Evolutionary conservation across 2,888 invertebrate genomes (phyloP), one percentile per base, ranked within the genome.

Genomic region (Nomada ruficornis): DNA sequence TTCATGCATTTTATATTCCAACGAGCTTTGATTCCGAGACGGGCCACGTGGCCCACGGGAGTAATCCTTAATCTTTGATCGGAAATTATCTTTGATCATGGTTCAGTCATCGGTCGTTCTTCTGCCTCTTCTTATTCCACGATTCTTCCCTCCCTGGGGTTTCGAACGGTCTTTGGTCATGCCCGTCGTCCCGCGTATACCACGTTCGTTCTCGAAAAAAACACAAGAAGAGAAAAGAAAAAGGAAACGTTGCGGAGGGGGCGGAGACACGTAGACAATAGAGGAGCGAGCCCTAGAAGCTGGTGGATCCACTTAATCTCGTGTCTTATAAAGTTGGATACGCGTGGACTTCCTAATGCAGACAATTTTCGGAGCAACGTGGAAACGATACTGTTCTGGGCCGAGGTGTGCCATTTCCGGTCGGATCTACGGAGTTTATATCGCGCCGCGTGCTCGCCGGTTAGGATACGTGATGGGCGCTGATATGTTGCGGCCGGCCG

Each of bases 1-100:
- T 92, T 93, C 93, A 93, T 93, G 92, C 93, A 93, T 93, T 93
- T 93, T 93, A 93, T 93, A 93, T 93, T 93, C 91, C 90, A 86
- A 80, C 88, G 87, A 91, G 90, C 92, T 93, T 93, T 93, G 93
- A 93, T 93, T 93, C 92, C 88, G 85, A 88, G 90, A 91, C 87
- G 88, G 87, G 86, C 87, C 86, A 69, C 79, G 74, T 68, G 85
- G 82, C 90, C 88, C 88, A 74, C 82, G 88, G 86, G 91, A 91
- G 88, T 90, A 88, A 92, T 92, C 90, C 90, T 92, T 91, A 93
- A 93, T 93, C 92, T 93, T 91, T 92, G 90, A 93, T 92, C 90
- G 89, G 86, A 89, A 92, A 93, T 92, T 91, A 92, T 92, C 93
- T 93, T 92, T 92, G 92, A 91, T 92, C 92, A 90, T 90, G 79